These are phyloP conservation scores for Luperina nickerlii DNA, from an alignment of 2,888 invertebrate genomes.

Conservation along the genomic window DNA sequence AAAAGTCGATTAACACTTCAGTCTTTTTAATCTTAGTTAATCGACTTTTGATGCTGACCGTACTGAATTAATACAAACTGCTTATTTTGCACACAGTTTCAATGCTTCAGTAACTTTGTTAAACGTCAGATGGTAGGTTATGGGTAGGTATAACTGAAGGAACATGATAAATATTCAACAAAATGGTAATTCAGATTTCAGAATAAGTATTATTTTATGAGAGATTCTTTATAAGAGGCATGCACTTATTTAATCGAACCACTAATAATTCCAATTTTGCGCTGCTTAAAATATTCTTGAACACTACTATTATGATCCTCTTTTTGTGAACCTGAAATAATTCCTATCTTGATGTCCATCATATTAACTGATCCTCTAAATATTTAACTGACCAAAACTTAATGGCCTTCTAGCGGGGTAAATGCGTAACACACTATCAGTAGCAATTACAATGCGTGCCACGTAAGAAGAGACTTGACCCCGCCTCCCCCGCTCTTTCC, in stretches of 20 bases:
- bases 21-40: too few relatives aligned
- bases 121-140: slow-evolving; percentile 23
- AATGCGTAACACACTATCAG: too few relatives aligned
- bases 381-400: neutral
- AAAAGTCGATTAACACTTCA: too few relatives aligned
- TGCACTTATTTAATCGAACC: too few relatives aligned
- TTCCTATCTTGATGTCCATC: neutral
- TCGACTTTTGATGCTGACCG: too few relatives aligned
- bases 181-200: slow-evolving; percentile 16
- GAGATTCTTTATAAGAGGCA: neutral
- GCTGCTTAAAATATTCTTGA: neutral
- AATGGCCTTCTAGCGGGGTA: too few relatives aligned
- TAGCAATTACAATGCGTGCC: too few relatives aligned
- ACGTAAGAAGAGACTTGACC: too few relatives aligned
- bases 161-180: slow-evolving; percentile 28
- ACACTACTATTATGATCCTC: neutral
- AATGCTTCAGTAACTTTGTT: slow-evolving; percentile 12
- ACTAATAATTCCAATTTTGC: too few relatives aligned
- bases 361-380: neutral
- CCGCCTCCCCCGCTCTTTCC: too few relatives aligned
- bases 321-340: neutral
- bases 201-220: slow-evolving; percentile 12
- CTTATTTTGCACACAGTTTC: slow-evolving; percentile 15
- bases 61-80: neutral
- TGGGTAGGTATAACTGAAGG: slow-evolving; percentile 4